Percentiles rank a stretch among this genome's conserved stretches.
Conservation (phyloP, 37 sponge, comb jelly and placozoan species). For the Chondrilla cf. caribensis region DNA sequence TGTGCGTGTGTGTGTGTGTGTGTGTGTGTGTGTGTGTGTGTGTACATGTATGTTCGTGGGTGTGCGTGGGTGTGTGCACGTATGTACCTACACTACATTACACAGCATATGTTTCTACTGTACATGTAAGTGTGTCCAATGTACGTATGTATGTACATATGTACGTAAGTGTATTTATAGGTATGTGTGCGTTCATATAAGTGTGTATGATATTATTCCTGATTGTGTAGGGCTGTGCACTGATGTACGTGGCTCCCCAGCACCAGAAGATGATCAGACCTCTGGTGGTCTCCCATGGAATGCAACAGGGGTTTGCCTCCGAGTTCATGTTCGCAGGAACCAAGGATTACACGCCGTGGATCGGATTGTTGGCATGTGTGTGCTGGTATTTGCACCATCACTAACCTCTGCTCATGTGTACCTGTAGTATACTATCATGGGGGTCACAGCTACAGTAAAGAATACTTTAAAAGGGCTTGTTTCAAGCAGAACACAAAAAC, state of each 20-base stretch:
- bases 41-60: not conserved
- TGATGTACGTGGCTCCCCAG: conserved; percentile 60
- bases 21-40: not conserved
- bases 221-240: conserved; percentile 65
- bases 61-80: not conserved
- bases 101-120: too few relatives aligned
- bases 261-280: conserved; percentile 57
- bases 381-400: not conserved
- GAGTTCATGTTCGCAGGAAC: conserved; percentile 78
- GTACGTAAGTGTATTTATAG: too few relatives aligned
- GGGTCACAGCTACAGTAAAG: not conserved
- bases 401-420: not conserved
- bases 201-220: not conserved
- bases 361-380: conserved; percentile 41
- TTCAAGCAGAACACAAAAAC: too few relatives aligned
- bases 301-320: conserved; percentile 58
- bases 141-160: too few relatives aligned
- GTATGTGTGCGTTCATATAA: not conserved
- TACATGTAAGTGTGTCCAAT: not conserved
- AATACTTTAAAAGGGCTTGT: too few relatives aligned
- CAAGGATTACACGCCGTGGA: conserved; percentile 34
- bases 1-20: not conserved
- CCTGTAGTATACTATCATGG: not conserved
- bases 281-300: conserved; percentile 79
- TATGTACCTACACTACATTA: not conserved